Base-by-base conservation (phyloP, 2,797 vertebrate genomes). In the Eospalax fontanierii region DNA sequence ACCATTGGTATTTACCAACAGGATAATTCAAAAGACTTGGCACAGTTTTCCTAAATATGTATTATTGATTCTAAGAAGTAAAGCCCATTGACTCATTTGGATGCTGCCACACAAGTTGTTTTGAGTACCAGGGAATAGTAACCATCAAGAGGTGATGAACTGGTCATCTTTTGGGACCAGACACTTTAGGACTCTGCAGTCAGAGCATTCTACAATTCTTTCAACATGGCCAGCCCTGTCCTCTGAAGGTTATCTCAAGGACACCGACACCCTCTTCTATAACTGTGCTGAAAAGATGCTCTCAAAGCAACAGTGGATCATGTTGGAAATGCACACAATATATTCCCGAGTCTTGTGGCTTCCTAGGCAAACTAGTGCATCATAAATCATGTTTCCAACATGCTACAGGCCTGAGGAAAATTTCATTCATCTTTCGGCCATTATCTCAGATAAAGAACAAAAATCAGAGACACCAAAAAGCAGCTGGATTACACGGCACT, bases 401-500 rank as follows among this genome's bases (percentile, higher is more conserved):
- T 15, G 10, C 9, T 40, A 40, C 1, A 8, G 57, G 16, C 10
- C 33, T 66, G 28, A 22, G 1, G 26, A 66, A 26, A 12, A 40
- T 30, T 40, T 85, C 12, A 30, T 19, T 68, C 46, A 70, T 19
- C 35, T 50, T 79, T 54, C 33, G 61, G 81, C 24, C 90, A 70
- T 35, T 6, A 30, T 40, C 16, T 81, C 11, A 46, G 40, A 81
- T 71, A 84, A 5, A 79, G 5, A 79, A 30, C 14, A 43, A 22
- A 15, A 8, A 14, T 28, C 54, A 66, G 35, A 24, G 35, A 73
- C 4, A 63, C 2, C 19, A 22, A 19, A 9, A 38, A 26, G 38
- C 75, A 63, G 12, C 10, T 11, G 4, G 18, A 3, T 0, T 22
- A 8, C 12, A 9, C 1, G 22, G 1, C 3, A 2, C 35, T 4